Base-by-base conservation (phyloP, 2,888 invertebrate species). In the Stratiomys singularior region DNA sequence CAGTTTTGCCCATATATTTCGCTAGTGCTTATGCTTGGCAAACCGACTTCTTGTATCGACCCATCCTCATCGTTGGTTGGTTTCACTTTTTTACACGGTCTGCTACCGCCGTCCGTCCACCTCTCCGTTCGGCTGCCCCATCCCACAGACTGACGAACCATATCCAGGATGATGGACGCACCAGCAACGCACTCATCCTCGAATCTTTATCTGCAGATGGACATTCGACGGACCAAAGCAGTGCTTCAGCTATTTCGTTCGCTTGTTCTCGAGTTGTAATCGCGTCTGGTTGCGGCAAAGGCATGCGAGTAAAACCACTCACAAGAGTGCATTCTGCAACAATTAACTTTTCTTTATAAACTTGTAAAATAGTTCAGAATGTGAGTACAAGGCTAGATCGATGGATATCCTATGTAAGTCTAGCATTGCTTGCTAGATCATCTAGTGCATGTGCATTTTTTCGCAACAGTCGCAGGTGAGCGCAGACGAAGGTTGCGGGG, bases 81-180 rank as follows among this genome's bases (percentile, higher is more conserved):
- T 74, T 74, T 74, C 74, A 58, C 74, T 74, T 74, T 74, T 74
- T 60, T 74, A 60, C 30, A 18, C 23, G 30, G 58, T 74, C 74
- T 52, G 52, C n/a, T 52, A n/a, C n/a, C n/a, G n/a, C n/a, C n/a
- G n/a, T n/a, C 52, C 7, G 15, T 52, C 15, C 4, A 52, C 52
- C 52, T 52, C 3, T 13, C 64, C 64, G 64, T n/a, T 18, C 15
- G 7, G 23, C 60, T 15, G 64, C 64, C 5, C 11, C 63, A 15
- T 63, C 63, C 15, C 25, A 1, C 27, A 7, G 28, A 21, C 52
- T 52, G 4, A 18, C 18, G 52, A 5, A 52, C 18, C 52, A 13
- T 52, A n/a, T 15, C 4, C 18, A 52, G 18, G 52, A n/a, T 13
- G 52, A n/a, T 18, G 52, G 52, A 52, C 52, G 15, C 52, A 52